Evolutionary conservation across 2,888 invertebrate species (phyloP), one percentile per base, ranked within the genome.

Genomic region (Drosophila histrio): DNA sequence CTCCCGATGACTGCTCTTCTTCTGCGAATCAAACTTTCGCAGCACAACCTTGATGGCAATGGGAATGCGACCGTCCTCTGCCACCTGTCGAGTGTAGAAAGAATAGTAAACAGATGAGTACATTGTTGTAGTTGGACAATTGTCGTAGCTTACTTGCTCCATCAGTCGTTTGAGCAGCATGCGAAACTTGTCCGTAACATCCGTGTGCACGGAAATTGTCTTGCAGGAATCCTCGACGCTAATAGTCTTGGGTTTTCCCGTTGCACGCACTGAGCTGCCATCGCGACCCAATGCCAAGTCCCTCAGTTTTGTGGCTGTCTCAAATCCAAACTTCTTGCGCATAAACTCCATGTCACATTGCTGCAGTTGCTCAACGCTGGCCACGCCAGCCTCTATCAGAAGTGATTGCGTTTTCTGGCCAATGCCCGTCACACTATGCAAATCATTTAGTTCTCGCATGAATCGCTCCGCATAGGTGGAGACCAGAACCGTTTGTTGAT

Each of bases 171-270:
- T 94, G 41, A 96, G 91, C 22, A 97, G 91, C 74, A 94, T 94
- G 65, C 93, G 92, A 77, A 96, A 94, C 79, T 95, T 95, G 26
- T 95, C 95, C 87, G 95, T 95, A 2, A 96, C 95, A 88, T 96
- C 96, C 60, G 94, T 94, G 79, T 95, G 94, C 2, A 95, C 93
- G 76, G 95, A 95, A 50, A 96, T 94, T 60, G 94, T 94, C 82
- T 94, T 94, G 90, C 96, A 96, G 61, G 96, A 94, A 90, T 96
- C 96, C 89, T 96, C 96, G 65, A 96, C 91, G 17, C 96, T 95
- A 84, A 96, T 96, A 68, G 95, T 95, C 90, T 95, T 95, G 11
- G 96, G 96, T 88, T 94, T 95, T 3, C 96, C 96, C 34, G 94
- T 94, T 62, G 94, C 93, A 84, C 96, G 95, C 1, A 97, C 96